Base-by-base conservation (phyloP, 92 coral and sea anemone genomes). In the Palythoa grandis region DNA sequence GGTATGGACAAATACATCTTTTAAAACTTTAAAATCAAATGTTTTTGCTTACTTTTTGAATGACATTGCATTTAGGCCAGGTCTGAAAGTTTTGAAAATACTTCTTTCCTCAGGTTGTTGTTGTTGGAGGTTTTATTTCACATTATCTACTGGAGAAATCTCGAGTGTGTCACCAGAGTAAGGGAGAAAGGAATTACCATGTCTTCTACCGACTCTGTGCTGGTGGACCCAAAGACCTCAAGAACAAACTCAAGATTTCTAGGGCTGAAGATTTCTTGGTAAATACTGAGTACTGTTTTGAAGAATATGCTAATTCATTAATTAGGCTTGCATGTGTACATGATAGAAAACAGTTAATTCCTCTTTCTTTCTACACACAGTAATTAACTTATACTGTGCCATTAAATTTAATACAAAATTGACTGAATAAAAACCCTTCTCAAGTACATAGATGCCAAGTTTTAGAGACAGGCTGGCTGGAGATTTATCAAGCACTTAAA, bases 61-160 rank as follows among this genome's bases (percentile, higher is more conserved):
- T 11, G 0, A 11, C 14, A 58, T 4, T 58, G 19, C 20, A n/a
- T 58, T 58, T 58, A 76, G 61, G 15, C 66, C 3, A 11, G 22
- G 66, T 35, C 37, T 76, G 12, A 11, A 47, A 19, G 16, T 35
- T 52, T 7, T 76, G 4, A 76, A 29, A 35, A 14, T 14, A 7
- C 40, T 50, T n/a, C n/a, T 22, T 50, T 20, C 16, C 39, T 25
- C 80, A 96, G 99, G 94, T 94, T 15, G 88, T 91, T 11, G 99
- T 96, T 48, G 99, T 96, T 71, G 99, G 99, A 13, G 99, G 99
- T 15, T 96, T 96, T 54, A 96, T 96, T 57, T 96, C 99, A 4
- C 99, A 96, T 86, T 96, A 96, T 72, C 91, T 96, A 20, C 89
- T 96, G 90, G 99, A 96, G 90, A 93, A 96, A 88, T 96, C 99